phyloP scores from a whole-genome alignment of 1,140 invertebrate species.

The Ceratosolen solmsi region DNA sequence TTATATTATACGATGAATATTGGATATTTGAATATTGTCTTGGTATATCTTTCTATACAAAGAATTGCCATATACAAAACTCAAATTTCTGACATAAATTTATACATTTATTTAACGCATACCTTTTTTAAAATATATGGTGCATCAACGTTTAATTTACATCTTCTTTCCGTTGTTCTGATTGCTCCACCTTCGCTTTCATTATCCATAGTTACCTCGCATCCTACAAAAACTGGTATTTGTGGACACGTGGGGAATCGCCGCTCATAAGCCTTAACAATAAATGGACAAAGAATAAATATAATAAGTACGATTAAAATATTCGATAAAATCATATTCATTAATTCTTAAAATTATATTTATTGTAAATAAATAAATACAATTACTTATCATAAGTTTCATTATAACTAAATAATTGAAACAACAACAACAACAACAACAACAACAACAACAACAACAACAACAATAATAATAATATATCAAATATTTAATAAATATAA shows the following conservation, averaged over 20 bases:
- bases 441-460: no score
- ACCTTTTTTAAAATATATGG: conserved; percentile 97
- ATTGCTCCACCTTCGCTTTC: conserved; percentile 85
- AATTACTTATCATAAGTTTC: no score
- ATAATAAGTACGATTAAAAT: no score
- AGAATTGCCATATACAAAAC: no score
- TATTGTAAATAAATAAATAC: no score
- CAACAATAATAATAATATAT: no score
- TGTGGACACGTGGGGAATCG: conserved; percentile 95
- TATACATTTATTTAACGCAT: conserved; percentile 35
- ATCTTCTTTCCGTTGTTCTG: conserved; percentile 89
- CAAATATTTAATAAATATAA: no score
- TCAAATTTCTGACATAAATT: not conserved
- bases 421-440: no score
- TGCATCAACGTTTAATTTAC: conserved; percentile 94
- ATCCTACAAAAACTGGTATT: conserved; percentile 95
- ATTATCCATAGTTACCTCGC: conserved; percentile 87
- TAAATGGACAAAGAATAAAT: no score
- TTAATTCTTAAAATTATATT: no score
- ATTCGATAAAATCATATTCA: no score
- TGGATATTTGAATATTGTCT: not conserved
- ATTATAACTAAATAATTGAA: no score
- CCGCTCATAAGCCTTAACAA: conserved; percentile 90
- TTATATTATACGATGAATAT: not conserved
- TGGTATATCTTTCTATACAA: not conserved